Base-by-base conservation (phyloP, 2,888 invertebrate species). In the Patella pellucida region DNA sequence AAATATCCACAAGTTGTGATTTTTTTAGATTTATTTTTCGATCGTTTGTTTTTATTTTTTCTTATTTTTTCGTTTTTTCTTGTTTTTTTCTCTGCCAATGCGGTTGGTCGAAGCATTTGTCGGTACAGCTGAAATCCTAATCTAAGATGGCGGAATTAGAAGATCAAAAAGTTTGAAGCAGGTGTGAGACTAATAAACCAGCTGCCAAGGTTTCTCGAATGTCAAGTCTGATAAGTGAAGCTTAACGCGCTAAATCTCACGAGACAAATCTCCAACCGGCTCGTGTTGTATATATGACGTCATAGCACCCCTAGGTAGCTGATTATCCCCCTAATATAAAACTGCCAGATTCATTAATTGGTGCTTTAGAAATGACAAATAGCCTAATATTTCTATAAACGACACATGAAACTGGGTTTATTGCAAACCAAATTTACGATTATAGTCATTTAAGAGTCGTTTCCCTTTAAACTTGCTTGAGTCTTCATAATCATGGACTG, bases 111-210 rank as follows among this genome's bases (percentile, higher is more conserved):
- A 23, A 23, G 62, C 62, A 62, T 62, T 62, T 62, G 62, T 62
- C 62, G 62, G 62, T 62, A 62, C 62, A 62, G 62, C 62, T 62
- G 62, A 62, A 62, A 62, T 23, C 62, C 23, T 62, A 62, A 62
- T 62, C 23, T 62, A 62, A 62, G 62, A 23, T 62, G 19, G 19
- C 19, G 23, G 62, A 23, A 62, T 23, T 62, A 23, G 23, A 62
- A 62, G 62, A 62, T 62, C 62, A 62, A 62, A 62, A 62, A 62
- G 62, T 62, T 62, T 62, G 23, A 23, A 23, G 23, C 62, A 62
- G 62, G 62, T 62, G 62, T 62, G 62, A 62, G 62, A 62, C 62
- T 62, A 62, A 62, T 62, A 62, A 62, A 62, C 62, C 62, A 62
- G 62, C 62, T 62, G 62, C 23, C 23, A 41, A 23, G 62, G 19